Base-by-base conservation (phyloP, 2,113 vertebrate genomes). In the Leucoraja erinaceus region DNA sequence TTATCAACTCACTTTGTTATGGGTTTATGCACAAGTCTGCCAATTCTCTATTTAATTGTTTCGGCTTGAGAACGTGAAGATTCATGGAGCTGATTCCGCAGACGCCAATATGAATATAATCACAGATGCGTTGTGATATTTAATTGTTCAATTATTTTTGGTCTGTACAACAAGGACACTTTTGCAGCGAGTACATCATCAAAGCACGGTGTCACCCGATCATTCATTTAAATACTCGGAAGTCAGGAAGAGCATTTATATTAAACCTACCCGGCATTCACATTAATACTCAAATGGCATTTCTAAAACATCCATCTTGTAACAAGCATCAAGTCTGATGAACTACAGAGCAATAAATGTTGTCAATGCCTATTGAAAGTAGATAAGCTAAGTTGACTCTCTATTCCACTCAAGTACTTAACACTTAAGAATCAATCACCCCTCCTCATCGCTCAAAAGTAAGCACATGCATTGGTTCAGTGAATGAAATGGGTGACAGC, bases 61-160 rank as follows among this genome's bases (percentile, higher is more conserved):
- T 31, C 47, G 31, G n/a, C 14, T 5, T 33, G 18, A 90, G 14
- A 25, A 38, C 22, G 31, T 47, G 88, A 16, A 72, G 66, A 91
- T 91, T 91, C 68, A 91, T 70, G 10, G 88, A 47, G 11, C 88
- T 47, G 90, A 3, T 47, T 74, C 9, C 66, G 2, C 66, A 11
- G 25, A 72, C 38, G 70, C 22, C 70, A 47, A 91, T 63, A n/a
- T 54, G 68, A 47, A 31, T 22, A 38, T 25, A 72, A 74, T 54
- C 68, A 91, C 31, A 91, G 90, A 91, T 91, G 22, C 47, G 20
- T 91, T 54, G 70, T 91, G 22, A 72, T 91, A 54, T 74, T 91
- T 91, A 91, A 91, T 91, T 91, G 68, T 72, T 72, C 90, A 54
- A 91, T 91, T 91, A 91, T 47, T 68, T 38, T 90, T 90, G 20